These are phyloP conservation scores for Nomada lathburiana DNA, from an alignment of 2,888 invertebrate genomes.

Conservation along the genomic window DNA sequence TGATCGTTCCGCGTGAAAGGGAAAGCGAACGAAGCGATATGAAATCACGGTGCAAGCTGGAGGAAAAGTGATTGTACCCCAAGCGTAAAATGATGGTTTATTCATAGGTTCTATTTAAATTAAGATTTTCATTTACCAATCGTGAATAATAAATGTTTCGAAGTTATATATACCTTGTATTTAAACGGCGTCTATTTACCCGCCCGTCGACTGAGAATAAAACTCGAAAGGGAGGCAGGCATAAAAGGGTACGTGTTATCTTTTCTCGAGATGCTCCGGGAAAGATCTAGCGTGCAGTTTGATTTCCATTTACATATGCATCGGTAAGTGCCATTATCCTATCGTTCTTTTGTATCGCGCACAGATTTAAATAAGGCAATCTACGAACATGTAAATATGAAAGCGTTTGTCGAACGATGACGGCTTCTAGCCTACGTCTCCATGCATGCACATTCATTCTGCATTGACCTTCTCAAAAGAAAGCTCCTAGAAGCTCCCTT, in stretches of 20 bases:
- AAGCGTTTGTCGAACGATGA: slow-evolving; percentile 36
- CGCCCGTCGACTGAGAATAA: neutral
- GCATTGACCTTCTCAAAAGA: slow-evolving; percentile 33
- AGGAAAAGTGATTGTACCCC: neutral
- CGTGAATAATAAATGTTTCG: neutral
- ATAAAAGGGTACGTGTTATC: slow-evolving; percentile 24
- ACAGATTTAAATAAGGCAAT: slow-evolving; percentile 63
- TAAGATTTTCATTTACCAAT: neutral
- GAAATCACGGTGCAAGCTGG: neutral
- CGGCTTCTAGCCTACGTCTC: slow-evolving; percentile 42
- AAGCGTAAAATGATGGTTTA: neutral
- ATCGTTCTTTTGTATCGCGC: slow-evolving; percentile 65
- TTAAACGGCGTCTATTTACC: neutral
- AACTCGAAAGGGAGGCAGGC: neutral
- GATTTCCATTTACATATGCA: slow-evolving; percentile 72
- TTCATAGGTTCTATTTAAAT: too few relatives aligned
- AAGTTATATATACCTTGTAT: neutral
- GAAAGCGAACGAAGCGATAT: slow-evolving; percentile 2
- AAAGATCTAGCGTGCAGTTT: slow-evolving; percentile 47
- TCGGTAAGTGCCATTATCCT: slow-evolving; percentile 68
- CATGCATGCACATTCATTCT: slow-evolving; percentile 52
- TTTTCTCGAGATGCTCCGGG: slow-evolving; percentile 34
- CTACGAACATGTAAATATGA: slow-evolving; percentile 68
- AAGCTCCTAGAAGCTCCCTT: slow-evolving; percentile 22
- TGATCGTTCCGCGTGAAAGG: slow-evolving; percentile 50